Conservation (phyloP, 2,113 vertebrate genomes). For the Pampusana beccarii region DNA sequence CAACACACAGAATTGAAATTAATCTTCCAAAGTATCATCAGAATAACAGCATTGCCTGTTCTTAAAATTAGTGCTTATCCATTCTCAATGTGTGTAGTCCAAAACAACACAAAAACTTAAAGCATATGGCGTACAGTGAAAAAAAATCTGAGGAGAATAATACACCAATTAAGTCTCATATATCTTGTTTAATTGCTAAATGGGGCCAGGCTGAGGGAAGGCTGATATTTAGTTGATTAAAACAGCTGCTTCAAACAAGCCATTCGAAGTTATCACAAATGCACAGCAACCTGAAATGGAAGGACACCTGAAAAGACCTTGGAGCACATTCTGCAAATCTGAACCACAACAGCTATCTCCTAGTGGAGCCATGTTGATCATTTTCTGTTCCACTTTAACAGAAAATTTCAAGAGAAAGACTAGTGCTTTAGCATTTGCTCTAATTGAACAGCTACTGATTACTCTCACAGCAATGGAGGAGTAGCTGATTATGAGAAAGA, state of each 20-base stretch:
- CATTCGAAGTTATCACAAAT: conserved; percentile 35
- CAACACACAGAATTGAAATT: neutral
- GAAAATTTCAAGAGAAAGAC: neutral
- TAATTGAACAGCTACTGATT: conserved; percentile 42
- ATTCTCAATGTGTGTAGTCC: neutral
- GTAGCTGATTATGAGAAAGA: neutral
- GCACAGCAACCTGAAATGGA: neutral
- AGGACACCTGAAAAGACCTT: neutral
- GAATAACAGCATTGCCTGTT: neutral
- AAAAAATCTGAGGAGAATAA: neutral
- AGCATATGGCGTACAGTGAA: neutral
- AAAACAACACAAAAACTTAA: neutral
- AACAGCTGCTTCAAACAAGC: conserved; percentile 57
- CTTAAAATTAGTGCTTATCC: neutral
- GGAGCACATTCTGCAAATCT: neutral
- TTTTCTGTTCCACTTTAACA: conserved; percentile 3
- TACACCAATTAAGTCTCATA: neutral
- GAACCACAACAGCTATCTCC: neutral
- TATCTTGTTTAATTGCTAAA: conserved; percentile 44
- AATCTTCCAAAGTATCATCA: neutral
- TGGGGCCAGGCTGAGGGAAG: conserved; percentile 1
- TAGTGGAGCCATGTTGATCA: neutral
- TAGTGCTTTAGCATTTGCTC: neutral
- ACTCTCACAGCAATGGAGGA: neutral
- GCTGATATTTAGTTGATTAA: conserved; percentile 45